phyloP scores from a whole-genome alignment of 2,888 invertebrate species.

The Halocaridina rubra region DNA sequence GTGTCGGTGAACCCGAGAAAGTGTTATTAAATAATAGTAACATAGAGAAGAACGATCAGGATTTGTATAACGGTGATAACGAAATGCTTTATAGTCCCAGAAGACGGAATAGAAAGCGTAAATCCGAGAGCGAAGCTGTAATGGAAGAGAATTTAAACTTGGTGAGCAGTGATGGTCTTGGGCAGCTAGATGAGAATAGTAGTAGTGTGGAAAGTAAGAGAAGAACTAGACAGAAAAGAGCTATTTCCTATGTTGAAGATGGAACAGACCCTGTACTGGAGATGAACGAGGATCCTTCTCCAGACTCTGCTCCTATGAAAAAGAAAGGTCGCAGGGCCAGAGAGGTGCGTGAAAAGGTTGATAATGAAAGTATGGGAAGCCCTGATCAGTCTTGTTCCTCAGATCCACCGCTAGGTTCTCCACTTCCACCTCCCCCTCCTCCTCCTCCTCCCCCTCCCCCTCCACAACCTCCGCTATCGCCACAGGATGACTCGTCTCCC shows the following conservation, averaged over 20 bases:
- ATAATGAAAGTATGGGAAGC: neutral
- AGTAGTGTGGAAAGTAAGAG: slow-evolving; percentile 45
- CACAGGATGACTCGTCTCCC: slow-evolving; percentile 14
- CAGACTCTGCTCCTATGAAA: slow-evolving; percentile 39
- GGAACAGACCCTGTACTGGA: slow-evolving; percentile 63
- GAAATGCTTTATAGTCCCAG: slow-evolving; percentile 20
- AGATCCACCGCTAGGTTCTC: neutral
- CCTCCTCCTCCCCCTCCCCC: neutral
- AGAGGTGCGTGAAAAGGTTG: neutral
- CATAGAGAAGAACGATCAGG: slow-evolving; percentile 21
- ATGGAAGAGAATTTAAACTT: too few relatives aligned
- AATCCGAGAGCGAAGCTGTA: slow-evolving; percentile 31
- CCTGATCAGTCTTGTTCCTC: neutral
- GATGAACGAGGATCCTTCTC: slow-evolving; percentile 57
- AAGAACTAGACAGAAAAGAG: slow-evolving; percentile 55
- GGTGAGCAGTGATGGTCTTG: neutral
- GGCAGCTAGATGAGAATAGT: slow-evolving; percentile 25
- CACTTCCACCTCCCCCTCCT: neutral
- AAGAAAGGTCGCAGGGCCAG: slow-evolving; percentile 49
- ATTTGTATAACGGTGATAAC: slow-evolving; percentile 44
- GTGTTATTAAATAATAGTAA: neutral
- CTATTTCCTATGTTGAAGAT: slow-evolving; percentile 62
- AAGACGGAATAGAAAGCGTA: slow-evolving; percentile 10
- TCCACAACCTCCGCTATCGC: neutral
- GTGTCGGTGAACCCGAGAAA: slow-evolving; percentile 14